Evolutionary conservation across 2,888 invertebrate genomes (phyloP).

Genomic region (Lathronympha strigana): DNA sequence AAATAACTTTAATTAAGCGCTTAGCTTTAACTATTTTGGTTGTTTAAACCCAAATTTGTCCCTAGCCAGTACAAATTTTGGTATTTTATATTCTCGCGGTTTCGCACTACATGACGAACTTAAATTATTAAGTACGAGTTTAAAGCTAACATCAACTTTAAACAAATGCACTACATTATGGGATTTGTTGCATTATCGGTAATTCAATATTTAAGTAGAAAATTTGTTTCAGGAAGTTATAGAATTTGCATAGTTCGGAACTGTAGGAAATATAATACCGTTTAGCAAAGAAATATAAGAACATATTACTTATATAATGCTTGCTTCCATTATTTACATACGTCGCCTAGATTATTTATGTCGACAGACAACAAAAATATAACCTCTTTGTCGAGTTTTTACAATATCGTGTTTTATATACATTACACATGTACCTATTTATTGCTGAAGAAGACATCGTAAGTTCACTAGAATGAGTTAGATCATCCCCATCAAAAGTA

Average conservation of each 20-base stretch:
- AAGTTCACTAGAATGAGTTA: conserved; percentile 68
- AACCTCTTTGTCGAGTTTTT: conserved; percentile 73
- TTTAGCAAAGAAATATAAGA: conserved; percentile 37
- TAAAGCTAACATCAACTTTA: conserved; percentile 69
- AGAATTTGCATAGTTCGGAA: conserved; percentile 17
- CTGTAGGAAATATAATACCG: conserved; percentile 37
- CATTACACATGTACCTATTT: conserved; percentile 75
- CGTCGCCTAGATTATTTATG: conserved; percentile 66
- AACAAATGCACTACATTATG: conserved; percentile 64
- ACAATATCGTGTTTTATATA: conserved; percentile 78
- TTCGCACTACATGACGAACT: conserved; percentile 60
- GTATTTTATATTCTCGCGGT: conserved; percentile 55
- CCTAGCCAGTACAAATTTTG: conserved; percentile 65
- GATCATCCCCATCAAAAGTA: conserved; percentile 64
- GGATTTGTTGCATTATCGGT: conserved; percentile 35
- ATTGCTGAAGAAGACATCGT: conserved; percentile 80
- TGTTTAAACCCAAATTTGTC: conserved; percentile 65
- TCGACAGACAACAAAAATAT: conserved; percentile 80
- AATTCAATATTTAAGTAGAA: conserved; percentile 33
- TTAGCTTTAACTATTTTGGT: conserved; percentile 79
- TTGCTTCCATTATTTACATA: conserved; percentile 44
- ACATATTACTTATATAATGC: conserved; percentile 18
- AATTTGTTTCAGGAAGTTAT: conserved; percentile 18
- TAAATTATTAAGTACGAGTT: conserved; percentile 67
- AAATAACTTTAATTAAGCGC: conserved; percentile 73